Base-by-base conservation (phyloP, 1,140 invertebrate genomes). In the Spodoptera litura region DNA sequence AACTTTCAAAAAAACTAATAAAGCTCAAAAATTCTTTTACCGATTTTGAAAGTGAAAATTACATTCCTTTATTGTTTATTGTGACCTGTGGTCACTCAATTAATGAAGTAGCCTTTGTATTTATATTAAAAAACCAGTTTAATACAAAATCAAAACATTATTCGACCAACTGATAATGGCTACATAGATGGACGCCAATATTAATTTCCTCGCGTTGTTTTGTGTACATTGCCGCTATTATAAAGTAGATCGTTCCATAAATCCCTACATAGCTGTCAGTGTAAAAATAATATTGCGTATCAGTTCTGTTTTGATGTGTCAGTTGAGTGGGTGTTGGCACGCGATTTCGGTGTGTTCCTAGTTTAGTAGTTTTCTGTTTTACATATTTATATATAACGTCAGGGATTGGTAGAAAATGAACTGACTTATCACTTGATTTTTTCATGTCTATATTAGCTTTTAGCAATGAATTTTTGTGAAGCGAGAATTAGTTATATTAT, bases 241-340 rank as follows among this genome's bases (percentile, higher is more conserved):
- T 80, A 81, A 83, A 66, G 62, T 27, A 58, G 74, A 68, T 68
- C 61, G 74, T 77, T 25, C 74, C 66, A 77, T 77, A 77, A 77
- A 77, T 77, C 74, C 62, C 61, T 68, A 66, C 74, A 56, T 56
- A 77, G 62, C 83, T 84, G 85, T 86, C 81, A 83, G 79, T 83
- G 76, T 83, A 79, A 78, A 85, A 87, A 85, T 80, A 86, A 87
- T 87, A 85, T 81, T 84, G 83, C 83, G 81, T 86, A 84, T 88
- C 84, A 71, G 76, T 73, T 81, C 68, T 77, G 72, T 86, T 88
- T 86, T 88, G 85, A 88, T 82, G 83, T 83, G 82, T 85, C 84
- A 78, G 72, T 78, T 81, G 81, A 88, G 74, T 88, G 84, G 73
- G 77, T 76, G 78, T 82, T 81, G 61, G 70, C 88, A 90, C 87